Evolutionary conservation across 1,140 invertebrate species (phyloP).

Genomic region (Drepana arcuata): DNA sequence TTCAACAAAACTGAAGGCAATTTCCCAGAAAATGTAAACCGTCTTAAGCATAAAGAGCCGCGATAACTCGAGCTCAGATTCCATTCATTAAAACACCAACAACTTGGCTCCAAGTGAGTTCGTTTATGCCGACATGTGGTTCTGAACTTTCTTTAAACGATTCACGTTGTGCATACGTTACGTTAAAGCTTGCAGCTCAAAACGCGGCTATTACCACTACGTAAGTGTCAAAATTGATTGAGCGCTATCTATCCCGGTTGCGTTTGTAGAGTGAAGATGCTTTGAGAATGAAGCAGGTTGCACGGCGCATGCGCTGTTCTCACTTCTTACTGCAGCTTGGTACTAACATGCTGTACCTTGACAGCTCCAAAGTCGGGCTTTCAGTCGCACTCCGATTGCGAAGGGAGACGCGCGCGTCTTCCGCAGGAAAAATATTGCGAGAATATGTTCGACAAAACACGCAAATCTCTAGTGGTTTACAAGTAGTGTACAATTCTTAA

Average conservation of each 20-base stretch:
- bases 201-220: slow-evolving; percentile 9
- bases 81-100: slow-evolving; percentile 34
- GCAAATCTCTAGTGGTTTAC: no score
- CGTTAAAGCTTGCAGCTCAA: slow-evolving; percentile 1
- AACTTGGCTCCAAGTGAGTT: slow-evolving; percentile 26
- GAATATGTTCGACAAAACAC: no score
- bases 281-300: slow-evolving; percentile 32
- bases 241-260: no score
- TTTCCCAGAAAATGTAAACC: no score
- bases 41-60: no score
- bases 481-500: no score
- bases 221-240: slow-evolving; percentile 18
- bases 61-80: no score
- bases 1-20: no score
- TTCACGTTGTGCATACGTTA: slow-evolving; percentile 18
- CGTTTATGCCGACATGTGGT: slow-evolving; percentile 31
- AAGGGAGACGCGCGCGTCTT: no score
- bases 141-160: slow-evolving; percentile 38
- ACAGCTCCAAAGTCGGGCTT: slow-evolving; percentile 8
- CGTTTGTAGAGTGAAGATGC: slow-evolving; percentile 36
- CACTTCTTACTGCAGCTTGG: slow-evolving; percentile 52
- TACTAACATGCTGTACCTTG: slow-evolving; percentile 12
- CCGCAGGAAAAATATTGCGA: no score
- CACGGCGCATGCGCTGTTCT: slow-evolving; percentile 36
- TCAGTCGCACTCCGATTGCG: no score